These are phyloP conservation scores for Cistogaster globosa DNA, from an alignment of 2,888 invertebrate species.

Conservation along the genomic window DNA sequence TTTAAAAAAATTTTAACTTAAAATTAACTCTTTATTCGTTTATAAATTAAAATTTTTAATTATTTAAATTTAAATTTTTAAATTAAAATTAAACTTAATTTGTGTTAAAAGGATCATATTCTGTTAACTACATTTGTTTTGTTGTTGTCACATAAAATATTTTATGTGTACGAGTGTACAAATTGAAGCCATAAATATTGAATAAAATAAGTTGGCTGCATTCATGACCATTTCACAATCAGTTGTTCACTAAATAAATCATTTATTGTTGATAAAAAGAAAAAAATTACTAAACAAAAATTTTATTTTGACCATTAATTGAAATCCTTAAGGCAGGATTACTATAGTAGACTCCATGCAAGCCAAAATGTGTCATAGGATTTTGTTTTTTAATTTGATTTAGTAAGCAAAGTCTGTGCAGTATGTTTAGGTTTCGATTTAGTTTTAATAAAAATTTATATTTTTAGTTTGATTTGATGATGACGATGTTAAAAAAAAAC, in stretches of 20 bases:
- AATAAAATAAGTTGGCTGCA: constrained; percentile 35
- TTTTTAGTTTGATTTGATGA: constrained; percentile 18
- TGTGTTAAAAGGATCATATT: not conserved
- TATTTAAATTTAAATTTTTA: too few relatives aligned
- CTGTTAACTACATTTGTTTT: constrained; percentile 2
- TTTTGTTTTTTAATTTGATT: too few relatives aligned
- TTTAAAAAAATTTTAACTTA: too few relatives aligned
- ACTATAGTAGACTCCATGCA: not conserved
- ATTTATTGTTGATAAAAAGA: constrained; percentile 31
- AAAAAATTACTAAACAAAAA: constrained; percentile 8
- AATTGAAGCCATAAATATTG: constrained; percentile 2
- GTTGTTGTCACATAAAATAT: not conserved
- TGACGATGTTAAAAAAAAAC: constrained; percentile 31
- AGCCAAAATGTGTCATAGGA: not conserved
- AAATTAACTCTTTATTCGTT: too few relatives aligned
- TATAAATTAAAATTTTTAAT: too few relatives aligned
- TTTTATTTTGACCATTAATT: constrained; percentile 32
- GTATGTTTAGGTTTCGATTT: not conserved
- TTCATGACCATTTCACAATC: constrained; percentile 39
- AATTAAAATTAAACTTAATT: too few relatives aligned
- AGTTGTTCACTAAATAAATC: constrained; percentile 39
- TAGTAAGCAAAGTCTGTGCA: not conserved
- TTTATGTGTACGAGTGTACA: not conserved
- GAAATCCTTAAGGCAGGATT: constrained; percentile 23
- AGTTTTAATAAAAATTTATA: constrained; percentile 34